Percentiles rank a stretch among this genome's conserved stretches.
Evolutionary conservation across 2,797 vertebrate species (phyloP).

Genomic region (Enteromius fasciolatus): DNA sequence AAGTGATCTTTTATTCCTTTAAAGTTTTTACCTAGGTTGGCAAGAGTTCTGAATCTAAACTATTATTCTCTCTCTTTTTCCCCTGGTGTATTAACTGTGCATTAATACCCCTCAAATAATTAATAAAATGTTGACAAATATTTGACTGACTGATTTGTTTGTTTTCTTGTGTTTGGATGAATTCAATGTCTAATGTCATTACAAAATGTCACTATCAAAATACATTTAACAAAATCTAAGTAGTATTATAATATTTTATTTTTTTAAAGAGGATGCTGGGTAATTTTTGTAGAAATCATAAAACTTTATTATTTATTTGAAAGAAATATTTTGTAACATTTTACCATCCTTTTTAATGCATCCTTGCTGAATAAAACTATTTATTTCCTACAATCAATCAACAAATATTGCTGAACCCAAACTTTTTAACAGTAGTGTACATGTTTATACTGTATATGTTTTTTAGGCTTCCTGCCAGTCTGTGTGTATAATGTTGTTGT

Average conservation of each 20-base stretch:
- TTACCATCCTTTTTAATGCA: neutral
- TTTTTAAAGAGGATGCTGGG: neutral
- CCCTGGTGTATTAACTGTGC: slow-evolving; percentile 84
- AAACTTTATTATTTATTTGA: neutral
- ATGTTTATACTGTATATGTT: neutral
- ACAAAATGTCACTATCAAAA: neutral
- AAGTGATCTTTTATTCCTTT: slow-evolving; percentile 56
- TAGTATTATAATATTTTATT: neutral
- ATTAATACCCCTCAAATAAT: slow-evolving; percentile 82
- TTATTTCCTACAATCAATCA: neutral
- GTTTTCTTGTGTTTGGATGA: neutral
- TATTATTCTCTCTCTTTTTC: slow-evolving; percentile 75
- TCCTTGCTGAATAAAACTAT: neutral
- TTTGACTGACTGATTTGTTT: slow-evolving; percentile 26
- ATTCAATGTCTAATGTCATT: neutral
- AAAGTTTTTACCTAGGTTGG: slow-evolving; percentile 66
- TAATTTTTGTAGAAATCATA: neutral
- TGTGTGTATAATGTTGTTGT: neutral
- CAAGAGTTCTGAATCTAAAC: slow-evolving; percentile 72
- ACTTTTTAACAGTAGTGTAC: neutral
- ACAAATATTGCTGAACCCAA: neutral
- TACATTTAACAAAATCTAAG: neutral
- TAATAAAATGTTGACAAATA: slow-evolving; percentile 81
- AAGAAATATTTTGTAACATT: neutral
- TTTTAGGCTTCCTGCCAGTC: neutral